These are phyloP conservation scores for Drepana falcataria DNA, from an alignment of 2,888 invertebrate genomes.

Conservation along the genomic window DNA sequence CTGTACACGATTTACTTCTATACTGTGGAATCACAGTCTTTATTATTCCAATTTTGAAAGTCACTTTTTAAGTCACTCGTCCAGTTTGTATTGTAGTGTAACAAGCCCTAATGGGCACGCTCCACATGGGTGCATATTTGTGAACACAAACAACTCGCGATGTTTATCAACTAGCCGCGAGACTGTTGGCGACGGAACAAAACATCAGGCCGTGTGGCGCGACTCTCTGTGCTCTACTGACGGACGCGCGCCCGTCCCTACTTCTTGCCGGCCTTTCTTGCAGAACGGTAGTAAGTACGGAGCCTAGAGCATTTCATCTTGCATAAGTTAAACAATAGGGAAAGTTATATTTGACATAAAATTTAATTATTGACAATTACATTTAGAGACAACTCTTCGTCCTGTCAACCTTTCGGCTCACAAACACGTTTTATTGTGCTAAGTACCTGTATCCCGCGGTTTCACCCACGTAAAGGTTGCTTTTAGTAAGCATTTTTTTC, in stretches of 20 bases:
- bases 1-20: background rate
- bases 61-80: background rate
- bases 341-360: too few species aligned
- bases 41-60: background rate
- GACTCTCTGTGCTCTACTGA: background rate
- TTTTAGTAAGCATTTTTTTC: too few species aligned
- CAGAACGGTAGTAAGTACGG: too few species aligned
- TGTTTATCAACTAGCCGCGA: constrained; percentile 17
- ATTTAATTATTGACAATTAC: too few species aligned
- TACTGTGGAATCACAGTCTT: background rate
- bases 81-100: constrained; percentile 17
- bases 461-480: too few species aligned
- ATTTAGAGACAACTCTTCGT: too few species aligned
- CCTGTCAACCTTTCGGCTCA: too few species aligned
- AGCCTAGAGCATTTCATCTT: too few species aligned
- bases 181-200: constrained; percentile 8
- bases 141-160: constrained; percentile 17
- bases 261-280: background rate
- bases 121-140: constrained; percentile 26
- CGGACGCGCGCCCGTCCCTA: background rate
- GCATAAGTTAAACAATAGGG: too few species aligned
- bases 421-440: too few species aligned
- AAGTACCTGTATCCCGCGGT: too few species aligned
- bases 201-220: constrained; percentile 16
- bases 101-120: constrained; percentile 27